Evolutionary conservation across 2,797 vertebrate genomes (phyloP).

Genomic region (Todus mexicanus): DNA sequence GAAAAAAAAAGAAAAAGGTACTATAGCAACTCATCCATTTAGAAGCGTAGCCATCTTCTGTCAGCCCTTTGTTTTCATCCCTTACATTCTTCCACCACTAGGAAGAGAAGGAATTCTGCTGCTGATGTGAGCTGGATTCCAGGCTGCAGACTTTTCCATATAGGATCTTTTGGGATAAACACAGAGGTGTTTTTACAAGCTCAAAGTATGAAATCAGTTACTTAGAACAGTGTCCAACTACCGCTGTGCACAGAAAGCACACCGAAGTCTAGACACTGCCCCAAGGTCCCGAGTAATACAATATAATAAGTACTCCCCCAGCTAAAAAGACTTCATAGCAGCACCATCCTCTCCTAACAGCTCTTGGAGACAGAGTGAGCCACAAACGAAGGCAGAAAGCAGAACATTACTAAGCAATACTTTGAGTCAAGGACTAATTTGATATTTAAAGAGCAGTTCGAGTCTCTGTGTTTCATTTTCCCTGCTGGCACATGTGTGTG

Average conservation of each 20-base stretch:
- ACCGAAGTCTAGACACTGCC: background rate
- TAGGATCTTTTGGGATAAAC: background rate
- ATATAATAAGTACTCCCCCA: background rate
- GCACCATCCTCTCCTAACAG: background rate
- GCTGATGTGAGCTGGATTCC: accelerated
- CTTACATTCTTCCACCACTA: background rate
- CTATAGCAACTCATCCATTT: background rate
- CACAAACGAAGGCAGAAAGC: background rate
- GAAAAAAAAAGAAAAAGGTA: background rate
- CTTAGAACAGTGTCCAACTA: background rate
- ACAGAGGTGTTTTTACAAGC: background rate
- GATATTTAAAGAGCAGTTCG: background rate
- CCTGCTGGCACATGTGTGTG: background rate
- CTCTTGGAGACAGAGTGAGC: background rate
- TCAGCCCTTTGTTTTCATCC: background rate
- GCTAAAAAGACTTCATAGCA: background rate
- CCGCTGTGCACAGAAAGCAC: background rate
- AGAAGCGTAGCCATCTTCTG: background rate
- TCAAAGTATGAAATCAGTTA: background rate
- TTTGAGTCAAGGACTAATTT: background rate
- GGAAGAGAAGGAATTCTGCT: background rate
- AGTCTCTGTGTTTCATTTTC: background rate
- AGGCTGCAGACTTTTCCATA: background rate
- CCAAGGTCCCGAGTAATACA: background rate
- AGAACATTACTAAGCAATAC: background rate